Evolutionary conservation across 2,888 invertebrate species (phyloP), one percentile per base, ranked within the genome.

Genomic region (Scrobipalpa costella): DNA sequence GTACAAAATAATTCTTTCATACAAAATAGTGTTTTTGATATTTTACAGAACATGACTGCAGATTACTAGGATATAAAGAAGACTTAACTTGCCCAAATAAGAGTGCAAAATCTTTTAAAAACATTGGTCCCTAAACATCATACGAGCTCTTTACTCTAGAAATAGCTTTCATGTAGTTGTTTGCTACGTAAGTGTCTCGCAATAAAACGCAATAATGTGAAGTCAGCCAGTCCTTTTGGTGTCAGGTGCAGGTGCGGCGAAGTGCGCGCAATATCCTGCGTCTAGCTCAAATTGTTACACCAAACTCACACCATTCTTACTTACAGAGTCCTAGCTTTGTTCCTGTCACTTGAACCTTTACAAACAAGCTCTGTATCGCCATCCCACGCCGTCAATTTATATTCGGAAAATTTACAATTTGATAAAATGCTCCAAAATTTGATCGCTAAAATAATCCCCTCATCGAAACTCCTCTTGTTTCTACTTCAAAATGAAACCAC

Each of bases 241-340:
- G 88, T 86, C 84, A 80, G 75, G 78, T 79, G 78, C 88, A 86
- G 86, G 83, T 86, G 85, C 79, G 74, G 74, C 77, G 77, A 78
- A 76, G 77, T 76, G 75, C 77, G 70, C 76, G 79, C 83, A 84
- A 84, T 84, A 84, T 80, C 80, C 76, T 62, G 62, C 65, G 66
- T 61, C 60, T 7, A 27, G 34, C 33, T 44, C 49, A 49, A n/a
- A 33, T 55, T 57, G 49, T 47, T 17, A 33, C 59, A 33, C 62
- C 61, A 61, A 64, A 66, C 33, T 27, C 55, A 7, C 27, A 55
- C 13, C 55, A 55, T 15, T 55, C 21, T 34, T n/a, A 27, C 13
- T n/a, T 55, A 33, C n/a, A 55, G n/a, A 33, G 21, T n/a, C 11
- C 17, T 36, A 9, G 15, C 57, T 57, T 57, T 38, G 36, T 38